A percentile compares a stretch with the other conserved stretches of the same genome.
Conservation (phyloP, 2,113 vertebrate genomes). For the Amblyornis subalaris region DNA sequence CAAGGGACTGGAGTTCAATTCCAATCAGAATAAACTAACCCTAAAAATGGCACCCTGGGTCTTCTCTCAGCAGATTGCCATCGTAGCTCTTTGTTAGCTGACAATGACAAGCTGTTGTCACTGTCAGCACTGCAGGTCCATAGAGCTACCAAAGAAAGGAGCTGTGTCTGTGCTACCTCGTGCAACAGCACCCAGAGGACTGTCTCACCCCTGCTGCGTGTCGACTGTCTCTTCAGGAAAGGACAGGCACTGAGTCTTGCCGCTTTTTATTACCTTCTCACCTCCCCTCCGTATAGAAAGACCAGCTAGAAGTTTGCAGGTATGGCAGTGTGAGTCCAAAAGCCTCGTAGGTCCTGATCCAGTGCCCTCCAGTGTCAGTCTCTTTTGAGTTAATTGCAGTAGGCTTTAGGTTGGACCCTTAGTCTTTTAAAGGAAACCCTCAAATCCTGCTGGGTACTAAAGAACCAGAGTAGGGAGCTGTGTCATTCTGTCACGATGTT, state of each 20-base stretch:
- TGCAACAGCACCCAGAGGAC: background rate
- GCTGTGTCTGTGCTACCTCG: background rate
- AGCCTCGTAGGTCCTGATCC: background rate
- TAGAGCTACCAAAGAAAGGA: background rate
- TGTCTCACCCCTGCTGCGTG: background rate
- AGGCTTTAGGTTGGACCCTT: background rate
- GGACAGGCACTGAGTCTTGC: background rate
- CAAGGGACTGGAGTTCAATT: background rate
- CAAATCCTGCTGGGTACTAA: background rate
- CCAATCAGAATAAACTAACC: background rate
- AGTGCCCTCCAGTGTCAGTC: background rate
- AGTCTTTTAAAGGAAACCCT: background rate
- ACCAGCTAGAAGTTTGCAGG: background rate
- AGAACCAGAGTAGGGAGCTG: background rate
- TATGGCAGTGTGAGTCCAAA: background rate
- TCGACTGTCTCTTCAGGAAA: background rate
- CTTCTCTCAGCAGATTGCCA: background rate
- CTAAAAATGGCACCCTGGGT: background rate
- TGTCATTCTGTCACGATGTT: background rate
- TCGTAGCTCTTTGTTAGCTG: background rate
- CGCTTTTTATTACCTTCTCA: background rate
- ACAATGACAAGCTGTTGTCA: background rate
- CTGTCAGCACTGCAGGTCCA: background rate
- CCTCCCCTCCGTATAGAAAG: fast-evolving
- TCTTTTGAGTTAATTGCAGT: background rate